Evolutionary conservation across 2,888 invertebrate genomes (phyloP), one percentile per base, ranked within the genome.

Genomic region (Hyalella azteca): DNA sequence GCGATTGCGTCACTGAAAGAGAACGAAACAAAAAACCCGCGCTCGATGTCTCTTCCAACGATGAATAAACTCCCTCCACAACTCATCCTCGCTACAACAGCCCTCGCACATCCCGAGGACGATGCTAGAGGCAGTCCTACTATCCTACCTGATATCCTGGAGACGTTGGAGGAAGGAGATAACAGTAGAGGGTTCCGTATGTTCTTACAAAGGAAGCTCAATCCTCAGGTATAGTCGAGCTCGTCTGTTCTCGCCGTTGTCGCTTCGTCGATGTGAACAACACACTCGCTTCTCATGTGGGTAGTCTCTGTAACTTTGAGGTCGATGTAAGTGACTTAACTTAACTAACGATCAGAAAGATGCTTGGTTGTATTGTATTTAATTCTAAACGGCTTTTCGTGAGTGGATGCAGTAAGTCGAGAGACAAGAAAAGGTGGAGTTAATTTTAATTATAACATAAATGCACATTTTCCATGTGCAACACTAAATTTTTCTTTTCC

Each of bases 171-270:
- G 36, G 66, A 66, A 19, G 66, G 66, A 32, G 66, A 66, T 36
- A 66, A 66, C n/a, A 66, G 66, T 36, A 66, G 66, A 66, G 66
- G 66, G 32, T 66, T 66, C 36, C 66, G 66, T 19, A 66, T 66
- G 66, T 66, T 66, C 66, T 36, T 66, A 19, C 66, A 66, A 32
- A 66, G 66, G 66, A 66, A 66, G 36, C 36, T 66, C 36, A 66
- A 66, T 36, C 66, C 66, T 36, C 66, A 66, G 66, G 66, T 66
- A 66, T 19, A 36, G 54, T 54, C 26, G 19, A 26, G 1, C 54
- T 54, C 54, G 54, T 54, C 54, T 7, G 54, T 29, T 26, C 22
- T 26, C 54, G 22, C 29, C 54, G 26, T 29, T 54, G 0, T 54
- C 54, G 54, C 54, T 54, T 54, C 54, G 5, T 54, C 54, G 54